These are phyloP conservation scores for Drosophila ezoana DNA, from an alignment of 2,888 invertebrate species.

Conservation along the genomic window DNA sequence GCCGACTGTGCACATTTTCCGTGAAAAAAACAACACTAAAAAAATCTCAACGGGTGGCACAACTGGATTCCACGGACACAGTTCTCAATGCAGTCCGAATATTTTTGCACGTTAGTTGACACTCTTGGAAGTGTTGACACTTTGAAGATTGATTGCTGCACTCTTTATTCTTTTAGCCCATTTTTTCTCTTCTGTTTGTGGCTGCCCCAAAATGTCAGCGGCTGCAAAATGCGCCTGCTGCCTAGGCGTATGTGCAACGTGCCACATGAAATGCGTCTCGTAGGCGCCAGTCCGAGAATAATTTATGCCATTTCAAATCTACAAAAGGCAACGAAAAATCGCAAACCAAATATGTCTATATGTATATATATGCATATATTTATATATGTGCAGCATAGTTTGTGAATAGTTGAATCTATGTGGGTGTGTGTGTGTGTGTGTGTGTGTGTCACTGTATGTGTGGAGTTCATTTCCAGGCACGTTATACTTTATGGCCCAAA, in stretches of 20 bases:
- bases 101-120: constrained; percentile 51
- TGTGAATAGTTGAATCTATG: neutral
- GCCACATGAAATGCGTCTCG: constrained; percentile 55
- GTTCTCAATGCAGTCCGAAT: constrained; percentile 18
- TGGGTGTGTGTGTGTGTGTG: constrained; percentile 1
- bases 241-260: constrained; percentile 34
- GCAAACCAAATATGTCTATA: constrained; percentile 51
- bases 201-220: constrained; percentile 52
- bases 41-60: constrained; percentile 4
- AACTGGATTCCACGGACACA: neutral
- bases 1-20: constrained; percentile 16
- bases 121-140: constrained; percentile 62
- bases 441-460: neutral
- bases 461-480: constrained; percentile 35
- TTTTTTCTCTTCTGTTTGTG: constrained; percentile 1
- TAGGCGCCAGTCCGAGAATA: constrained; percentile 63
- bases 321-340: constrained; percentile 53
- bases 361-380: constrained; percentile 26
- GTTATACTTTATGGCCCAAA: constrained; percentile 54
- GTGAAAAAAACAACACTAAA: neutral
- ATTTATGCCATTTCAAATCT: constrained; percentile 58
- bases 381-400: constrained; percentile 43
- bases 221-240: constrained; percentile 10
- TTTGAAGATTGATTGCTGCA: constrained; percentile 69
- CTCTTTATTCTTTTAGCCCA: constrained; percentile 34